Evolutionary conservation across 2,113 vertebrate genomes (phyloP), one percentile per base, ranked within the genome.

Genomic region (Butorides virescens): DNA sequence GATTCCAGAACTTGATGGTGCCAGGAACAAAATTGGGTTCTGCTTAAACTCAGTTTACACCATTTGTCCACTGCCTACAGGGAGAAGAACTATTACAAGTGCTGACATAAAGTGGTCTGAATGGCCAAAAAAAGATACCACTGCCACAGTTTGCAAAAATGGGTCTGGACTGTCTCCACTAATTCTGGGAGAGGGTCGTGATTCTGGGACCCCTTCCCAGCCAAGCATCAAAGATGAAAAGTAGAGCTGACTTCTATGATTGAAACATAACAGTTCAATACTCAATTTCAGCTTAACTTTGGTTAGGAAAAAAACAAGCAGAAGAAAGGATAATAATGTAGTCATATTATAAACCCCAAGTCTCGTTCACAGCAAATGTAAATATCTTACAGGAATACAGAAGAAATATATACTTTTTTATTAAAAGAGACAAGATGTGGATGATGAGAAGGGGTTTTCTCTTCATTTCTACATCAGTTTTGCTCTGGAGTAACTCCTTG

Each of bases 161-260:
- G 15, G 3, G 62, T 94, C 66, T 94, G 85, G 46, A 52, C 17
- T 83, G 0, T 67, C 49, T 76, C 58, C 42, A 21, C 9, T 73
- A 52, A 14, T 26, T 27, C 4, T 68, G 53, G 21, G 49, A 86
- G 12, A 82, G 5, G 19, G 21, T 30, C 0, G 0, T 91, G 75
- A 58, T 74, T 46, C 42, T 73, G 36, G 20, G 27, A 85, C 11
- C 15, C 5, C 22, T 90, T 86, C 49, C 30, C 62, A 82, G n/a
- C 9, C 12, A 37, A 61, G 11, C 29, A 30, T 32, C 34, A 50
- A 65, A 76, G 20, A 44, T 5, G 49, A 72, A 76, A 86, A 88
- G 10, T 39, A 46, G 30, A 86, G 14, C 9, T 66, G 39, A 58
- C 23, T 76, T 86, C 62, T 52, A 9, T 2, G 2, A 13, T 5